phyloP scores from a whole-genome alignment of 2,888 invertebrate species.

The Empis stercorea region DNA sequence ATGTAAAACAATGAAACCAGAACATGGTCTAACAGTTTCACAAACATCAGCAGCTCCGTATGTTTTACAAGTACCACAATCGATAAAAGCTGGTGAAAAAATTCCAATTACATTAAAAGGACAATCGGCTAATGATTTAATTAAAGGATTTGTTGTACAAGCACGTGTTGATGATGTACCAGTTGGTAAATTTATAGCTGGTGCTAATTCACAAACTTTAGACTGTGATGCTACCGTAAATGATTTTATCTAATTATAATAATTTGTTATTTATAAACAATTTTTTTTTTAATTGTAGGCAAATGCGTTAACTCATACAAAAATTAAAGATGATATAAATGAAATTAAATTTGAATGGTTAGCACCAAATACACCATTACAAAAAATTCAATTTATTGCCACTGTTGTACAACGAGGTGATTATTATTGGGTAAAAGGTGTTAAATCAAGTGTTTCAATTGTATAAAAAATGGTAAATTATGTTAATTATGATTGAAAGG shows the following conservation, averaged over 20 bases:
- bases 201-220: constrained; percentile 35
- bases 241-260: background rate
- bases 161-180: constrained; percentile 47
- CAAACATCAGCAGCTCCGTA: constrained; percentile 42
- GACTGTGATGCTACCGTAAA: constrained; percentile 24
- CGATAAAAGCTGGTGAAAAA: constrained; percentile 33
- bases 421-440: background rate
- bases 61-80: constrained; percentile 33
- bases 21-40: constrained; percentile 38
- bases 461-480: too few relatives aligned
- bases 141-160: constrained; percentile 54
- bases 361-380: constrained; percentile 47
- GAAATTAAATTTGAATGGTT: constrained; percentile 49
- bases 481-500: too few relatives aligned
- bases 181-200: constrained; percentile 49
- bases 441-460: background rate
- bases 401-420: background rate
- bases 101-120: constrained; percentile 36
- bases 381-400: constrained; percentile 31
- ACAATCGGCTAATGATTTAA: constrained; percentile 37
- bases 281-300: constrained; percentile 37
- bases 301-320: constrained; percentile 53
- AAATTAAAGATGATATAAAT: constrained; percentile 44
- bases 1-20: constrained; percentile 54
- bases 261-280: background rate